These are phyloP conservation scores for Aphidius gifuensis DNA, from an alignment of 1,140 invertebrate species.

Conservation along the genomic window DNA sequence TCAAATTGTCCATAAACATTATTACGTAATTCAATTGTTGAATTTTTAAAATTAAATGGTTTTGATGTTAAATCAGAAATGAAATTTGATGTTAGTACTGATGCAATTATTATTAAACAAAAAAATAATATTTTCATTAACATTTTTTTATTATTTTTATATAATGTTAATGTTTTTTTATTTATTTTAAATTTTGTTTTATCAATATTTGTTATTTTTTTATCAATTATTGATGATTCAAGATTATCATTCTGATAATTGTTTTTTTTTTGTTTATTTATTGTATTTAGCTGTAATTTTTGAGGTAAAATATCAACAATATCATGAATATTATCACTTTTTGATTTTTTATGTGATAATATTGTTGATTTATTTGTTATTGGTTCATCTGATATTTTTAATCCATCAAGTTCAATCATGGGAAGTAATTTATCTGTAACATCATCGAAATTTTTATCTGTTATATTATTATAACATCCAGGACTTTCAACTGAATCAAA, in stretches of 20 bases:
- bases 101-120: neutral
- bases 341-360: neutral
- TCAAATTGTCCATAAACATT: conserved; percentile 39
- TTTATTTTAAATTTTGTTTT: neutral
- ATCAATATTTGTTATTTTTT: conserved; percentile 5
- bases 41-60: conserved; percentile 31
- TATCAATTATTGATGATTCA: neutral
- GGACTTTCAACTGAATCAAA: too few species aligned
- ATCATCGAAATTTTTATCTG: too few species aligned
- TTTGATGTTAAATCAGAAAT: conserved; percentile 12
- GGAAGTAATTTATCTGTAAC: neutral
- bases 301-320: neutral
- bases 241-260: neutral
- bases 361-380: neutral
- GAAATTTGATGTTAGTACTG: conserved; percentile 3
- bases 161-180: neutral
- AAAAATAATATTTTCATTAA: conserved; percentile 7
- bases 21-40: conserved; percentile 31
- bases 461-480: too few species aligned
- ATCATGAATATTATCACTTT: neutral
- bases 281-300: neutral
- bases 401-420: neutral
- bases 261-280: neutral
- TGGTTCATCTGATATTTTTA: neutral
- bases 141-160: neutral